Percentiles rank a stretch among this genome's conserved stretches.
Evolutionary conservation across 2,888 invertebrate genomes (phyloP).

Genomic region (Phortica okadai): DNA sequence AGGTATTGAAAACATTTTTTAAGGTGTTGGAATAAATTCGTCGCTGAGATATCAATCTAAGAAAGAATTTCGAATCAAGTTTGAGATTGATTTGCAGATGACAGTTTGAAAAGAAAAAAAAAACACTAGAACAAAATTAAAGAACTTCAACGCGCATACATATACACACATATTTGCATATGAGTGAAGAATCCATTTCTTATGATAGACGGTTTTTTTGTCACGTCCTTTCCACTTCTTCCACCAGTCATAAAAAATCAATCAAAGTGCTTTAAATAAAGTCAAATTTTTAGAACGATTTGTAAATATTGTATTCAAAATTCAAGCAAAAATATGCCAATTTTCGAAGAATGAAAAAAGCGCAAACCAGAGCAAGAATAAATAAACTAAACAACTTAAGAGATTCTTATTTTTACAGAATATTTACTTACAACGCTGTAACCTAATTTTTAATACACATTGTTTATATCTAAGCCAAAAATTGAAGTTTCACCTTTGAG

Average conservation of each 20-base stretch:
- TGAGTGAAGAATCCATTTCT: background rate
- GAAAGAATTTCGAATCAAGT: background rate
- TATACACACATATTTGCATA: too few relatives aligned
- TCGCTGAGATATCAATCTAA: background rate
- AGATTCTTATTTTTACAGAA: background rate
- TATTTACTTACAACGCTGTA: slow-evolving; percentile 25
- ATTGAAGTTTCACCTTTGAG: slow-evolving; percentile 13
- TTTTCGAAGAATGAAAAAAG: background rate
- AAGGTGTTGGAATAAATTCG: background rate
- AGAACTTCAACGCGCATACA: background rate
- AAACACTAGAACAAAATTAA: background rate
- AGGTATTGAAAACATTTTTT: background rate
- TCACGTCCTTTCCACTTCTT: too few relatives aligned
- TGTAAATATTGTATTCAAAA: background rate
- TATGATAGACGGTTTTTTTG: background rate
- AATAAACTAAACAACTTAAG: background rate
- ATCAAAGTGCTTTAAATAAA: background rate
- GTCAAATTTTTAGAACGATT: background rate
- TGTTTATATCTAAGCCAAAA: slow-evolving; percentile 29
- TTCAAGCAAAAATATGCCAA: background rate
- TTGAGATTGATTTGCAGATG: background rate
- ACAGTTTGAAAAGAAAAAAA: background rate
- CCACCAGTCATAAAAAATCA: background rate
- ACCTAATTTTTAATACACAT: slow-evolving; percentile 3
- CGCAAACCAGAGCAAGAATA: background rate